Conservation (phyloP, 2,888 invertebrate genomes). For the Caenorhabditis virilis region DNA sequence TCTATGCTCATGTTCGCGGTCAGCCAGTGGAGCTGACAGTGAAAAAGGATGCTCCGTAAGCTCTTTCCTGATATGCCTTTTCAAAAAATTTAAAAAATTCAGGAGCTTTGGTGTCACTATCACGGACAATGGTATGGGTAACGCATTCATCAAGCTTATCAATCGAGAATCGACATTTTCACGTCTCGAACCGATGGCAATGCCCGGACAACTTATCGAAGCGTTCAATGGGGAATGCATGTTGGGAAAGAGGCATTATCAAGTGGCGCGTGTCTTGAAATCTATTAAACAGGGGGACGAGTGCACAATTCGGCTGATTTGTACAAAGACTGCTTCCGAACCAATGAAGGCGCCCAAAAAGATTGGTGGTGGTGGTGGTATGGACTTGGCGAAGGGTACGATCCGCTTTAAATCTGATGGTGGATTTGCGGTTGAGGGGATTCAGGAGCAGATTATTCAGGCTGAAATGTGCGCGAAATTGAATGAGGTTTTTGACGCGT, state of each 20-base stretch:
- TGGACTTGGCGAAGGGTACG: slow-evolving; percentile 82
- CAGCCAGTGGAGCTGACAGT: slow-evolving; percentile 93
- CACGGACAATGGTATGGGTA: slow-evolving; percentile 96
- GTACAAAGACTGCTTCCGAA: slow-evolving; percentile 80
- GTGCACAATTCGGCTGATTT: slow-evolving; percentile 79
- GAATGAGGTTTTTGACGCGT: slow-evolving; percentile 86
- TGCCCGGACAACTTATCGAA: slow-evolving; percentile 73
- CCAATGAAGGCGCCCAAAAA: slow-evolving; percentile 17
- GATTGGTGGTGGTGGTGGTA: too few species aligned
- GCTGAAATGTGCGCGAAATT: slow-evolving; percentile 80
- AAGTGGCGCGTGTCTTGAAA: slow-evolving; percentile 92
- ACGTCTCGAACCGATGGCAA: slow-evolving; percentile 71
- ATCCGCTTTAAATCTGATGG: slow-evolving; percentile 90
- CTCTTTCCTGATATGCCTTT: too few species aligned
- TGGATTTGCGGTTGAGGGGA: slow-evolving; percentile 83
- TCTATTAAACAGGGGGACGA: slow-evolving; percentile 84
- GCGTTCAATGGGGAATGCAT: slow-evolving; percentile 77
- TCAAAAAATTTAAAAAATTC: too few species aligned
- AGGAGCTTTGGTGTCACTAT: slow-evolving; percentile 94
- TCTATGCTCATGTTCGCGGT: slow-evolving; percentile 85
- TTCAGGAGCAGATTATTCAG: slow-evolving; percentile 29
- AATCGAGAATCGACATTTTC: slow-evolving; percentile 86
- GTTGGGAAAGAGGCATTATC: slow-evolving; percentile 90
- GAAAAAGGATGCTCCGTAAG: slow-evolving; percentile 82
- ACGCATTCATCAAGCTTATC: slow-evolving; percentile 94